These are phyloP conservation scores for Ceratitis capitata DNA, from an alignment of 1,140 invertebrate species.

Conservation along the genomic window DNA sequence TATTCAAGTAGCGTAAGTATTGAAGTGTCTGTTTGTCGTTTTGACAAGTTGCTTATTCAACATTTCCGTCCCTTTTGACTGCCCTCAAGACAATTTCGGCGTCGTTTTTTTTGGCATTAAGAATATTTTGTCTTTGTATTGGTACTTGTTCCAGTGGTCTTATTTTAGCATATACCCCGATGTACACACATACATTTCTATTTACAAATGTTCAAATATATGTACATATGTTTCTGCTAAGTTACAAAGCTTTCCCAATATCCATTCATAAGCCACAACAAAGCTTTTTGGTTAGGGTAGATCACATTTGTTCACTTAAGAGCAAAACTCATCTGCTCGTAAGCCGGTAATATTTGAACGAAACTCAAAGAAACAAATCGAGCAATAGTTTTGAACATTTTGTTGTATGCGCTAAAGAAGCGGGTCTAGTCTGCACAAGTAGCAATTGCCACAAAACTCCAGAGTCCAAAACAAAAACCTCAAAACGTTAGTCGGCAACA, in stretches of 20 bases:
- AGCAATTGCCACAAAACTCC: too few species aligned
- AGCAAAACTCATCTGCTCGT: too few species aligned
- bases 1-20: neutral
- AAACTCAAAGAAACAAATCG: too few species aligned
- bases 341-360: too few species aligned
- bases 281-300: too few species aligned
- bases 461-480: too few species aligned
- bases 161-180: neutral
- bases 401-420: too few species aligned
- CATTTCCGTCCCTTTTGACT: neutral
- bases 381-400: too few species aligned
- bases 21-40: neutral
- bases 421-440: too few species aligned
- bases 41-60: neutral
- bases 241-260: neutral
- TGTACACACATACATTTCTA: neutral
- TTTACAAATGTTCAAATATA: neutral
- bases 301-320: too few species aligned
- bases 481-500: too few species aligned
- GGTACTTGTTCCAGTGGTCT: neutral
- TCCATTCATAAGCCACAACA: too few species aligned
- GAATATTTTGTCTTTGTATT: neutral
- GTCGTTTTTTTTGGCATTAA: neutral
- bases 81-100: neutral
- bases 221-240: neutral